Evolutionary conservation across 1,140 invertebrate genomes (phyloP).

Genomic region (Reticulitermes speratus): DNA sequence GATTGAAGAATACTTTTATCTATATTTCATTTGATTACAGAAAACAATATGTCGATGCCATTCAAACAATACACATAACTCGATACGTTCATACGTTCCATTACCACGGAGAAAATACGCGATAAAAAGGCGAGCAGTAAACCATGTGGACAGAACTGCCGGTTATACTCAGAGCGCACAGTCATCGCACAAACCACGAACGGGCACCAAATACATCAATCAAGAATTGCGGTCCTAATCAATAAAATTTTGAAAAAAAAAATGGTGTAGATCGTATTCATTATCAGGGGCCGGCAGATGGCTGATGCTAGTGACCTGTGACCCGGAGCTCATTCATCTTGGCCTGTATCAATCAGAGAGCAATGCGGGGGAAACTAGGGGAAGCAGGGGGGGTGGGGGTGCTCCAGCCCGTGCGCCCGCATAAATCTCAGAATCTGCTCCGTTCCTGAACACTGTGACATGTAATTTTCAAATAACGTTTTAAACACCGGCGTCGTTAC

Average conservation of each 20-base stretch:
- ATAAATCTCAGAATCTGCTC: constrained; percentile 11
- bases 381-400: neutral
- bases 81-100: neutral
- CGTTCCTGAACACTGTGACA: neutral
- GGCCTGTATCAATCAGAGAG: neutral
- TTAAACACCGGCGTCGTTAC: neutral
- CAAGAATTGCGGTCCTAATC: neutral
- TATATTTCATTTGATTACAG: too few relatives aligned
- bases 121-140: neutral
- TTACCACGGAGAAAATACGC: neutral
- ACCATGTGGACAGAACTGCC: neutral
- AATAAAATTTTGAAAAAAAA: neutral
- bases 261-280: neutral
- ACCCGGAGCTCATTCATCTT: neutral
- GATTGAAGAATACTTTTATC: too few relatives aligned
- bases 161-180: neutral
- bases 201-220: neutral
- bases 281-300: constrained; percentile 7
- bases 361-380: neutral
- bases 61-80: neutral
- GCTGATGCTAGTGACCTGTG: neutral
- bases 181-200: neutral
- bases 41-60: too few relatives aligned
- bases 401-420: neutral
- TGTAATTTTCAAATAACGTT: neutral